These are phyloP conservation scores for Sinopyrophorus schimmeli DNA, from an alignment of 2,888 invertebrate genomes.

Conservation along the genomic window DNA sequence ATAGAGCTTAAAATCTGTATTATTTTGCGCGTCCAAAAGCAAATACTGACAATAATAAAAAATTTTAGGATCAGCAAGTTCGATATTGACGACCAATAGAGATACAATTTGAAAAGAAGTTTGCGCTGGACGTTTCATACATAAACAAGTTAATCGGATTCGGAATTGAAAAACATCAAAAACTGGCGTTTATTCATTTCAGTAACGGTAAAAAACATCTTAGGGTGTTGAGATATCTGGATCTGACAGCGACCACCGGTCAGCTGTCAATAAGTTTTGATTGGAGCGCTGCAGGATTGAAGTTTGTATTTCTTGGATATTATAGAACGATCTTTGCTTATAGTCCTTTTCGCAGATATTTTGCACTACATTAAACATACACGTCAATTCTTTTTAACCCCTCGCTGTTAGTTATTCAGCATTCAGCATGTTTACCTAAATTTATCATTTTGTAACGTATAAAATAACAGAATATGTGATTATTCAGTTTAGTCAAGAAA, in stretches of 20 bases:
- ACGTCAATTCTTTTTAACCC: not conserved
- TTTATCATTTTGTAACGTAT: too few species aligned
- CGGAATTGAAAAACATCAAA: slow-evolving; percentile 50
- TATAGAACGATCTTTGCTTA: slow-evolving; percentile 6
- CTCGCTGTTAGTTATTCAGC: too few species aligned
- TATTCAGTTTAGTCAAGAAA: too few species aligned
- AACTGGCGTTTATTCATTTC: slow-evolving; percentile 45
- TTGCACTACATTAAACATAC: not conserved
- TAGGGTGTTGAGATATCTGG: slow-evolving; percentile 41
- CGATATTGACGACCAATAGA: slow-evolving; percentile 13
- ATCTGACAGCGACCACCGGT: slow-evolving; percentile 49
- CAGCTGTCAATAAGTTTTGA: slow-evolving; percentile 45
- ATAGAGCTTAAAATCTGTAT: too few species aligned
- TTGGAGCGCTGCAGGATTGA: slow-evolving; percentile 17
- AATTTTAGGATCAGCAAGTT: not conserved
- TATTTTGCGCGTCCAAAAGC: too few species aligned
- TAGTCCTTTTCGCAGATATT: not conserved
- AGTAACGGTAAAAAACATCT: slow-evolving; percentile 27
- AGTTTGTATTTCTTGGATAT: slow-evolving; percentile 18
- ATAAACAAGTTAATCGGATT: slow-evolving; percentile 53
- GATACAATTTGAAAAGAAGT: slow-evolving; percentile 35
- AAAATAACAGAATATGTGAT: too few species aligned
- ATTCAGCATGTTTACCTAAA: too few species aligned
- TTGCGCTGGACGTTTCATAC: slow-evolving; percentile 46
- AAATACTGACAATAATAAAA: not conserved